Conservation (phyloP, 2,797 vertebrate genomes). For the Characodon lateralis region DNA sequence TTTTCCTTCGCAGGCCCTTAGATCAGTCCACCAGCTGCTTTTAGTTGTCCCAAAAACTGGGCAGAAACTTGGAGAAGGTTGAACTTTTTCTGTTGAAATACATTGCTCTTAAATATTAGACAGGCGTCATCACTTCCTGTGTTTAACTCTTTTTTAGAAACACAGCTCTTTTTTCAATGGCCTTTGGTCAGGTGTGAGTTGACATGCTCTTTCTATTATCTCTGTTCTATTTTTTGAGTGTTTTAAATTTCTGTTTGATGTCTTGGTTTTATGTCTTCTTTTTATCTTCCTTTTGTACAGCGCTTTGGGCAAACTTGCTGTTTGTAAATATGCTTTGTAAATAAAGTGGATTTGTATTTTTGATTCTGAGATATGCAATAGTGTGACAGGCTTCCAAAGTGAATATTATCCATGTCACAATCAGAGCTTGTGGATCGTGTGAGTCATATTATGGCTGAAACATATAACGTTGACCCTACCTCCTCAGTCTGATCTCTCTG, state of each 20-base stretch:
- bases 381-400: not conserved
- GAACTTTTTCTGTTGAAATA: too few relatives aligned
- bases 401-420: not conserved
- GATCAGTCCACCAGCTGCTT: too few relatives aligned
- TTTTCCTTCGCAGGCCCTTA: too few relatives aligned
- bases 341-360: too few relatives aligned
- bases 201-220: not conserved
- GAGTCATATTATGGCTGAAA: not conserved
- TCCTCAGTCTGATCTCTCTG: not conserved
- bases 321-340: too few relatives aligned
- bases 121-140: too few relatives aligned
- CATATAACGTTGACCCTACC: not conserved
- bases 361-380: not conserved
- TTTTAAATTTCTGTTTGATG: not conserved
- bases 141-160: too few relatives aligned
- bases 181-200: not conserved
- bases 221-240: not conserved
- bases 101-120: too few relatives aligned
- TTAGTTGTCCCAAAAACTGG: too few relatives aligned
- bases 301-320: too few relatives aligned
- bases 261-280: not conserved
- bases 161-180: not conserved
- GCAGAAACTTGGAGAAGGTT: too few relatives aligned
- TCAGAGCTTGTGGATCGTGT: not conserved
- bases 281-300: too few relatives aligned